Evolutionary conservation across 2,113 vertebrate genomes (phyloP).

Genomic region (Cryptotis parvus): DNA sequence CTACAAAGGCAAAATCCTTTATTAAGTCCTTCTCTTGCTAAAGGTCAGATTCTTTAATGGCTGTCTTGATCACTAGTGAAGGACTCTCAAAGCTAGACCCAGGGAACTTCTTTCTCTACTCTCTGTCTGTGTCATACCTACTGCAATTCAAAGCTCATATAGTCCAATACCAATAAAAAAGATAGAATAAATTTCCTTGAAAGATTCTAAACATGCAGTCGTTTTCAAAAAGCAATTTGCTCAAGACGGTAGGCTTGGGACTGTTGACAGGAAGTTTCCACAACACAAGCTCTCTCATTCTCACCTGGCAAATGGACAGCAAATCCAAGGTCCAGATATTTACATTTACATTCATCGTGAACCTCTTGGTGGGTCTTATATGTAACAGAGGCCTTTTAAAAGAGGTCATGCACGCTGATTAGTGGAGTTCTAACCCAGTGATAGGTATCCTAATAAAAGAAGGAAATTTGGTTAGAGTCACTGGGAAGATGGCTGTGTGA

Average conservation of each 20-base stretch:
- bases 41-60: too few species aligned
- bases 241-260: background rate
- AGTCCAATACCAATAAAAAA: background rate
- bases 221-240: conserved; percentile 3
- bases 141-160: background rate
- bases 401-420: background rate
- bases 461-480: background rate
- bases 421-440: background rate
- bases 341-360: background rate
- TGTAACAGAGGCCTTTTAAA: background rate
- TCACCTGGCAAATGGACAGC: too few species aligned
- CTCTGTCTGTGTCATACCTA: background rate
- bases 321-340: background rate
- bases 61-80: background rate
- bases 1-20: background rate
- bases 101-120: background rate
- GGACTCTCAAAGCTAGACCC: background rate
- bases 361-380: background rate
- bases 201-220: background rate
- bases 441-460: background rate
- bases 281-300: too few species aligned
- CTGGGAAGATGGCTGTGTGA: background rate
- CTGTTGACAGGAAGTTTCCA: conserved; percentile 8
- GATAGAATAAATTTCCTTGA: background rate
- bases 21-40: background rate